Evolutionary conservation across 2,888 invertebrate species (phyloP).

Genomic region (Agrochola lychnidis): DNA sequence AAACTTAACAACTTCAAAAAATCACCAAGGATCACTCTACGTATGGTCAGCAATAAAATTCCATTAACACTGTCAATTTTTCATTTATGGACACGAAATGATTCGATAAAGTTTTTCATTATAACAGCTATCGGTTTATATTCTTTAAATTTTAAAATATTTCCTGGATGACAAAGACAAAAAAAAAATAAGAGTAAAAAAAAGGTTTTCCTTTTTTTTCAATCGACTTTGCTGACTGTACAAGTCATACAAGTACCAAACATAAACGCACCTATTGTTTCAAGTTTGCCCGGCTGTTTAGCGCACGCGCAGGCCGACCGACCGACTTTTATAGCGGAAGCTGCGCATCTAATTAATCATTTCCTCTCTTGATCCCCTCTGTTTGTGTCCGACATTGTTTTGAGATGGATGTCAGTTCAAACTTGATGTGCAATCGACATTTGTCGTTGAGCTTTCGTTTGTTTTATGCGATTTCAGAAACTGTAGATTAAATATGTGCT

Average conservation of each 20-base stretch:
- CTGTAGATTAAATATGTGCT: neutral
- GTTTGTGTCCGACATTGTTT: slow-evolving; percentile 67
- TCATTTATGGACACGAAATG: neutral
- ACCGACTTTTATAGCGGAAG: slow-evolving; percentile 71
- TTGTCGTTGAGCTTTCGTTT: slow-evolving; percentile 1
- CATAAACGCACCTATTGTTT: slow-evolving; percentile 57
- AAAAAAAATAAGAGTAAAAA: no score
- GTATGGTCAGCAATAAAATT: neutral
- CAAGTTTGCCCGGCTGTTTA: slow-evolving; percentile 67
- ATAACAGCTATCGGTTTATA: neutral
- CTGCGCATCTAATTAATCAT: slow-evolving; percentile 71
- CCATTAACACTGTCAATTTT: neutral
- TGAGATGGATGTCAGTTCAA: slow-evolving; percentile 29
- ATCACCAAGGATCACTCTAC: neutral
- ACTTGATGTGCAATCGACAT: slow-evolving; percentile 8
- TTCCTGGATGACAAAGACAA: no score
- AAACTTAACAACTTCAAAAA: slow-evolving; percentile 27
- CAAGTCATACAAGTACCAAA: neutral
- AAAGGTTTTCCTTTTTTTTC: neutral
- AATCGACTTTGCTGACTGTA: neutral
- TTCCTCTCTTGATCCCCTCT: slow-evolving; percentile 68
- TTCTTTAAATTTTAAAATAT: neutral
- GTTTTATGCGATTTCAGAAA: neutral
- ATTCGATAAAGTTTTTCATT: neutral
- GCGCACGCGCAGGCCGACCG: slow-evolving; percentile 46